These are phyloP conservation scores for Holcopasites calliopsidis DNA, from an alignment of 1,140 invertebrate genomes.

Conservation along the genomic window DNA sequence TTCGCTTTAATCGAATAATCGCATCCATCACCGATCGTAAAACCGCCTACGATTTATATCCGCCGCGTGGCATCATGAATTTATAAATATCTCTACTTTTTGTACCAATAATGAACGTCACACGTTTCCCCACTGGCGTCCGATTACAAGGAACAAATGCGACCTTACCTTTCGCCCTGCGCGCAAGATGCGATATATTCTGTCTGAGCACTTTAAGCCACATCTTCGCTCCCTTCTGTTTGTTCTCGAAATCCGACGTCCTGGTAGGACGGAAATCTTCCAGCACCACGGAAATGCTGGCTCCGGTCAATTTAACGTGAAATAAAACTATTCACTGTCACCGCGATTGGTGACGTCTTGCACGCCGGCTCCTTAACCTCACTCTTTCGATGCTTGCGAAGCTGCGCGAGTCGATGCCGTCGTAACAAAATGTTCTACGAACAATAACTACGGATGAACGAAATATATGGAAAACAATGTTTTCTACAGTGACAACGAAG, in stretches of 20 bases:
- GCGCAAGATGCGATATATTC: conserved; percentile 72
- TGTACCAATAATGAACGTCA: background rate
- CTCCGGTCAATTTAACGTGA: background rate
- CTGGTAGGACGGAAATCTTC: conserved; percentile 1
- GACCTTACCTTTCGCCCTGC: conserved; percentile 72
- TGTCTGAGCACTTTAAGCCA: conserved; percentile 76
- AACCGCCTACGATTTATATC: too few species aligned
- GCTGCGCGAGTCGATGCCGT: conserved; percentile 9
- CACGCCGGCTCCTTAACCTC: conserved; percentile 38
- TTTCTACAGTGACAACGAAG: background rate
- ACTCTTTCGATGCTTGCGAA: conserved; percentile 10
- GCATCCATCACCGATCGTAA: too few species aligned
- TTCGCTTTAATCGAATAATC: background rate
- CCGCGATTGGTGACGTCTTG: background rate
- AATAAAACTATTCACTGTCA: conserved; percentile 29
- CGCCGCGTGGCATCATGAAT: background rate
- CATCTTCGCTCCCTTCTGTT: conserved; percentile 67
- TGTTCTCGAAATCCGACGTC: conserved; percentile 51
- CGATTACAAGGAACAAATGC: background rate
- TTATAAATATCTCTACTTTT: conserved; percentile 14
- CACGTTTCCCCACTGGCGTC: background rate
- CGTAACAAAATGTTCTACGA: background rate
- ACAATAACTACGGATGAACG: background rate
- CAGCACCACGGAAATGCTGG: background rate
- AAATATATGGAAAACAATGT: background rate